Base-by-base conservation (phyloP, 2,888 invertebrate species). In the Harpalus rufipes region DNA sequence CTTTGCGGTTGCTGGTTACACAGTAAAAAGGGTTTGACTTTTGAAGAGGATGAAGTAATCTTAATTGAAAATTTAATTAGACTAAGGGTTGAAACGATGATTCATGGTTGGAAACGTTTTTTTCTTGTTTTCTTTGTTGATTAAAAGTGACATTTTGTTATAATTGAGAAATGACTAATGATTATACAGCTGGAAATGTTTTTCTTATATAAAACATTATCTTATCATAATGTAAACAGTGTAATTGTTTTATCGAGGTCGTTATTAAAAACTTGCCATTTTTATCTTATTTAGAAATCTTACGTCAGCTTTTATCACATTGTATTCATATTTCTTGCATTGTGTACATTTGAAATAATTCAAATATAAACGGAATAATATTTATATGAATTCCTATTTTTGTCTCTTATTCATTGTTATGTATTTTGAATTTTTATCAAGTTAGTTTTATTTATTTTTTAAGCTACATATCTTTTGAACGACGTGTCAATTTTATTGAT, bases 21-120 rank as follows among this genome's bases (percentile, higher is more conserved):
- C 44, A 51, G 44, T 12, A 51, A 51, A 44, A 51, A 51, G 44
- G 44, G 12, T 51, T 51, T 12, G 44, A 51, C 44, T 51, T 51
- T 51, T 51, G 6, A 51, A 12, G 32, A 32, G 32, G 32, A 32
- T 10, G 10, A 51, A 51, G 44, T 51, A 8, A 51, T 51, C 44
- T 51, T 51, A 51, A 51, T 51, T 51, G 44, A 12, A 51, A 51
- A 8, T 51, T 51, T 51, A 51, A 51, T 51, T 51, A 51, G 44
- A 12, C 10, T 51, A 51, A 51, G 44, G 44, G 44, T 51, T 12
- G 44, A 51, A 51, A 12, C 12, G 44, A 12, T 2, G 44, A 8
- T 5, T 8, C 44, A 51, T 51, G 32, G 3, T 51, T 51, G 12
- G 12, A 51, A 51, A 7, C 44, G 44, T 12, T 51, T 7, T 51